A percentile compares a stretch with the other conserved stretches of the same genome.
These are phyloP conservation scores for Episyrphus balteatus DNA, from an alignment of 1,140 invertebrate genomes.

Conservation along the genomic window DNA sequence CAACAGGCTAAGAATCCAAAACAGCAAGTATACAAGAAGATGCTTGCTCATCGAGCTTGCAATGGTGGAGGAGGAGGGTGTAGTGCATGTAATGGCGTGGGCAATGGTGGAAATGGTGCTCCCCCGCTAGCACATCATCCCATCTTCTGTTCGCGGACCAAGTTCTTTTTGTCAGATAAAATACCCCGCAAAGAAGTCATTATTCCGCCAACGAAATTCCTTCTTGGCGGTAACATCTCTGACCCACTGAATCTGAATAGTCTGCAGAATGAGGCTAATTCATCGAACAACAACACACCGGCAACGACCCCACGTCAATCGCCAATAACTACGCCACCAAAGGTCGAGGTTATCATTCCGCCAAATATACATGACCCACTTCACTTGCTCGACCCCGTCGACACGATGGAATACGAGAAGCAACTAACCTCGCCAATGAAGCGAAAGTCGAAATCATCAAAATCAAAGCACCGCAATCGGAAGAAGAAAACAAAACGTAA, in stretches of 20 bases:
- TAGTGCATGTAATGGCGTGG: neutral
- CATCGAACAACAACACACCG: slow-evolving; percentile 77
- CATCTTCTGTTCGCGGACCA: slow-evolving; percentile 35
- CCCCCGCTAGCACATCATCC: neutral
- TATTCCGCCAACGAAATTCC: slow-evolving; percentile 83
- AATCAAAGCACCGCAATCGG: slow-evolving; percentile 23
- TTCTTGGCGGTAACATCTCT: slow-evolving; percentile 87
- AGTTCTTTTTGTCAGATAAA: slow-evolving; percentile 52
- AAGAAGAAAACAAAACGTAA: slow-evolving; percentile 27
- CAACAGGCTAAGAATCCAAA: slow-evolving; percentile 8
- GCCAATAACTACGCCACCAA: slow-evolving; percentile 66
- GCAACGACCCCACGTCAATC: slow-evolving; percentile 80
- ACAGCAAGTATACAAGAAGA: slow-evolving; percentile 27
- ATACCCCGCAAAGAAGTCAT: slow-evolving; percentile 58
- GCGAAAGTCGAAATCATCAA: slow-evolving; percentile 13
- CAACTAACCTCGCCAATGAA: slow-evolving; percentile 42
- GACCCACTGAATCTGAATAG: slow-evolving; percentile 92
- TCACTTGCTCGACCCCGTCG: slow-evolving; percentile 70
- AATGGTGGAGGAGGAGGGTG: slow-evolving; percentile 11
- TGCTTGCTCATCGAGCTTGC: slow-evolving; percentile 10
- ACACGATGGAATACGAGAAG: slow-evolving; percentile 69
- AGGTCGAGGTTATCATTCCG: slow-evolving; percentile 83
- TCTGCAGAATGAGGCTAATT: slow-evolving; percentile 78
- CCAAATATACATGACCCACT: slow-evolving; percentile 85
- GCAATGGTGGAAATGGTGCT: neutral